Percentiles rank a stretch among this genome's conserved stretches.
phyloP scores from a whole-genome alignment of 1,140 invertebrate species.

The Semibalanus balanoides region DNA sequence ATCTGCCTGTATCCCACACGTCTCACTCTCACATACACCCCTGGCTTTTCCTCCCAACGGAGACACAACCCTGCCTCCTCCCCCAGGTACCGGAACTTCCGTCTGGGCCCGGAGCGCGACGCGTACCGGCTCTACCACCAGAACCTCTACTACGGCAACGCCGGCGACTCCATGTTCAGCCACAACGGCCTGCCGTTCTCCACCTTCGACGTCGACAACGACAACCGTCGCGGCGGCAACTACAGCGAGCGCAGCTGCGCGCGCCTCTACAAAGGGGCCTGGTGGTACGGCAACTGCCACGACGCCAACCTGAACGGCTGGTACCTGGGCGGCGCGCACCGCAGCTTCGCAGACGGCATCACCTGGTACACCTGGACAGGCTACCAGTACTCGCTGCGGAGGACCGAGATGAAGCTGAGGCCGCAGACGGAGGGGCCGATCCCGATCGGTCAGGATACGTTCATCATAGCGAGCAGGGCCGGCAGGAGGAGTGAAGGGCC shows the following conservation, averaged over 20 bases:
- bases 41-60: too few species aligned
- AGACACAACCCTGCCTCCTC: too few species aligned
- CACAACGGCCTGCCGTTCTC: slow-evolving; percentile 33
- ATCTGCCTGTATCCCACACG: too few species aligned
- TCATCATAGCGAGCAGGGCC: slow-evolving; percentile 13
- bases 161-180: slow-evolving; percentile 30
- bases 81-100: slow-evolving; percentile 20
- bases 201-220: slow-evolving; percentile 35
- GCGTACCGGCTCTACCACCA: slow-evolving; percentile 23
- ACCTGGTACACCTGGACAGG: slow-evolving; percentile 27
- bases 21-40: too few species aligned
- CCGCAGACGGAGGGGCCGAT: slow-evolving; percentile 18
- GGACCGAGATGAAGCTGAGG: slow-evolving; percentile 24
- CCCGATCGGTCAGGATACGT: slow-evolving; percentile 17
- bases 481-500: slow-evolving; percentile 8
- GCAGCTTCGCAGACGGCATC: slow-evolving; percentile 25
- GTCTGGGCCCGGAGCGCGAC: slow-evolving; percentile 22
- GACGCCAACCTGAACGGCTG: slow-evolving; percentile 30
- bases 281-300: slow-evolving; percentile 31
- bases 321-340: slow-evolving; percentile 23
- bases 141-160: slow-evolving; percentile 24
- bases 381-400: slow-evolving; percentile 24
- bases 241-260: slow-evolving; percentile 23
- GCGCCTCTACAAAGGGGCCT: slow-evolving; percentile 27
- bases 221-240: slow-evolving; percentile 24